phyloP scores from a whole-genome alignment of 2,797 vertebrate species.

The Tenualosa ilisha region DNA sequence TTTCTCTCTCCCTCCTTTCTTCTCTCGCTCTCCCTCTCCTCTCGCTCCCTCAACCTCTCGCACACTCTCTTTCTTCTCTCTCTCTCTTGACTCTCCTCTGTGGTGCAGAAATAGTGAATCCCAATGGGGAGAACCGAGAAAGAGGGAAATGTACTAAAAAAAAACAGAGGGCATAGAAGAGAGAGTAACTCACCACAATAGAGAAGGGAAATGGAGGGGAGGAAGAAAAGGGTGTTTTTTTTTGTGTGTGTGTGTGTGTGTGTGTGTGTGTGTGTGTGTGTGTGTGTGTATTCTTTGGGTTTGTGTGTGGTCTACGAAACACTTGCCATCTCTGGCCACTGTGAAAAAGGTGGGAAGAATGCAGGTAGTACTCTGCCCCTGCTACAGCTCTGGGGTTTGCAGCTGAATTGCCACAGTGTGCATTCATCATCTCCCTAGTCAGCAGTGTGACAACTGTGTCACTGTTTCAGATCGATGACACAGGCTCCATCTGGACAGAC shows the following conservation, averaged over 20 bases:
- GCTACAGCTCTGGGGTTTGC: background rate
- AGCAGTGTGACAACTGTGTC: background rate
- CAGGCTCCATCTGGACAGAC: background rate
- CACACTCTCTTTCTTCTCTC: background rate
- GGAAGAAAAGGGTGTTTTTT: background rate
- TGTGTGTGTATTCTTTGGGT: background rate
- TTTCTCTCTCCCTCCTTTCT: background rate
- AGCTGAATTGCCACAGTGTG: background rate
- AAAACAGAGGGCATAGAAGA: background rate
- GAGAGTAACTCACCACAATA: background rate
- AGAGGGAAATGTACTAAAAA: background rate
- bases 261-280: background rate
- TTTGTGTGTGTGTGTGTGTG: background rate
- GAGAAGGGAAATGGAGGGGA: background rate
- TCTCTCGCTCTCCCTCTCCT: background rate
- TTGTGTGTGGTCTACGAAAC: background rate
- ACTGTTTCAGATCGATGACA: background rate
- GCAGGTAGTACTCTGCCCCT: background rate
- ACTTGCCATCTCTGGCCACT: background rate
- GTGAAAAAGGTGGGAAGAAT: background rate
- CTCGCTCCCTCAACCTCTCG: background rate
- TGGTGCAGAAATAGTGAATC: background rate
- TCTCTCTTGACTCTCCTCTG: background rate
- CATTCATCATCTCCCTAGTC: constrained; percentile 11
- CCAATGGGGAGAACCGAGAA: background rate